Base-by-base conservation (phyloP, 2,888 invertebrate genomes). In the Phengaris arion region DNA sequence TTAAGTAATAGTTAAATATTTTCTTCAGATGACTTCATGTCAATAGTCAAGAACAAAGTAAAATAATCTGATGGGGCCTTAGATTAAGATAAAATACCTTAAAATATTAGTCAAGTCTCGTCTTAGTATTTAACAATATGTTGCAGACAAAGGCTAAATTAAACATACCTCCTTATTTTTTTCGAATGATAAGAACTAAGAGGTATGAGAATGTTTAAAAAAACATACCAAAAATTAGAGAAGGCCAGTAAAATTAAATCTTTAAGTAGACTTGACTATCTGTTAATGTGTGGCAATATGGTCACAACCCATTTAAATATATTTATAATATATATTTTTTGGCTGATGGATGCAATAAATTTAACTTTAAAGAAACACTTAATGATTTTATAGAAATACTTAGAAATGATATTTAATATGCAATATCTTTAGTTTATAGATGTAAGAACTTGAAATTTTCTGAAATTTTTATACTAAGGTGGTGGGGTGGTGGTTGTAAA, bases 401-500 rank as follows among this genome's bases (percentile, higher is more conserved):
- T 22, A 15, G 57, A 57, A 3, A 57, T 35, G 35, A 64, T 45
- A 64, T 35, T 35, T 45, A 35, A 64, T 15, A 10, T 15, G 12
- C 35, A 45, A 35, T 35, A 64, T 12, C 35, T 35, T 35, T 35
- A 15, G 55, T 45, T 45, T n/a, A 15, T 45, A 46, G 6, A 35
- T 51, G 57, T 55, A 15, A 48, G 51, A 74, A 48, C 46, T 8
- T 69, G 69, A 46, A 69, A 69, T 69, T 69, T 74, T 48, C 2
- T 48, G 22, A 57, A 48, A 57, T 59, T 57, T 59, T 54, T 68
- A 54, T 52, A 54, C 7, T 68, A 64, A 76, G 84, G 83, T 85
- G 85, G 22, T 22, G 22, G 83, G 85, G 22, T 22, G 22, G 83
- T 79, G 85, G 85, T 82, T 81, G 79, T 82, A 51, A 79, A 51